Evolutionary conservation across 2,888 invertebrate species (phyloP).

Genomic region (Rotaria macrura): DNA sequence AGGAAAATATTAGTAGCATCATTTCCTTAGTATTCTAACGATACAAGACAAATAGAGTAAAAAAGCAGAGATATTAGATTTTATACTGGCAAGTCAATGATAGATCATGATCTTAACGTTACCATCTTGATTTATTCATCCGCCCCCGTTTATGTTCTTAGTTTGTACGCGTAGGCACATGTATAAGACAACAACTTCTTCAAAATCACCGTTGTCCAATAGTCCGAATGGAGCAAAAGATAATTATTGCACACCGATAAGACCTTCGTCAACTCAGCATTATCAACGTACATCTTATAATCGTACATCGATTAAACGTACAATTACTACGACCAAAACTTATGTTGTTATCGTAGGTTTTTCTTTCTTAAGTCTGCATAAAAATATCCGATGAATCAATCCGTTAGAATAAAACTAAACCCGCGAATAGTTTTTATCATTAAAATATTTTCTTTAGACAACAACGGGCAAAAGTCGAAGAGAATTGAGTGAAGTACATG

Average conservation of each 20-base stretch:
- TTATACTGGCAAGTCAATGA: neutral
- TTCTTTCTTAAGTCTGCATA: no score
- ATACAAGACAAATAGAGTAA: no score
- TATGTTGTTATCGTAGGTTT: neutral
- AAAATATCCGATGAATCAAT: no score
- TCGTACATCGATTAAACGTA: neutral
- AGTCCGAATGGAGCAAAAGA: neutral
- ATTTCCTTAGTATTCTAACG: neutral
- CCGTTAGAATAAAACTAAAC: neutral
- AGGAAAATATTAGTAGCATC: neutral
- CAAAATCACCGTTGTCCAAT: neutral
- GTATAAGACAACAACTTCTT: neutral
- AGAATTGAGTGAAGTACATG: slow-evolving; percentile 10
- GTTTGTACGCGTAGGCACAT: neutral
- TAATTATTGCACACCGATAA: neutral
- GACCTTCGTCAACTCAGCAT: neutral
- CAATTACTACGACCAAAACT: neutral
- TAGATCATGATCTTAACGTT: neutral
- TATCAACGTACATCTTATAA: neutral
- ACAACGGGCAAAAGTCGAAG: slow-evolving; percentile 1
- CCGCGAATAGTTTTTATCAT: no score
- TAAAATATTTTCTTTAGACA: neutral
- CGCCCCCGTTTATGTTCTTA: neutral
- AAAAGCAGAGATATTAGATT: neutral
- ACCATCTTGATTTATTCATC: neutral